These are phyloP conservation scores for Heliconius cydno DNA, from an alignment of 2,888 invertebrate species.

Conservation along the genomic window DNA sequence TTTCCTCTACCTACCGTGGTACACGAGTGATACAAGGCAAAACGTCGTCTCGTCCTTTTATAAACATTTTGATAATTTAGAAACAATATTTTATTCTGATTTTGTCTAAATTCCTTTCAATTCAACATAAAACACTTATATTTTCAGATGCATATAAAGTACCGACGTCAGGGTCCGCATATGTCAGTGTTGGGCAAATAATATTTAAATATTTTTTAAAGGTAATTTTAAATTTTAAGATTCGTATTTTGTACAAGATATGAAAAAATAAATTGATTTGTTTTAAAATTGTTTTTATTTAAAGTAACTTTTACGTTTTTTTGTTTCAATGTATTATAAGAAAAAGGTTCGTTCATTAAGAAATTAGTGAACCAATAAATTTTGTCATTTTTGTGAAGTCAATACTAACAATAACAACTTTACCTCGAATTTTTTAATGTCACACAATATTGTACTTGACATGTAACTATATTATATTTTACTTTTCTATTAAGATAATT, in stretches of 20 bases:
- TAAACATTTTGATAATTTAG: too few species aligned
- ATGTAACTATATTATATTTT: neutral
- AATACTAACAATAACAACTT: conserved; percentile 2
- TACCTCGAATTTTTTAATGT: neutral
- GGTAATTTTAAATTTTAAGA: neutral
- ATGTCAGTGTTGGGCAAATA: conserved; percentile 57
- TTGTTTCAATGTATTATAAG: neutral
- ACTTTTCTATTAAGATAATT: neutral
- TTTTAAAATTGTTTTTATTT: conserved; percentile 12
- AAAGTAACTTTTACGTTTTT: neutral
- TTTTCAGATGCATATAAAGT: conserved; percentile 88
- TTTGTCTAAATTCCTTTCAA: neutral
- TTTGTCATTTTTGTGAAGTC: neutral
- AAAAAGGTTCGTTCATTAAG: neutral
- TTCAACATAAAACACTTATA: conserved; percentile 25
- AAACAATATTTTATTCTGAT: neutral
- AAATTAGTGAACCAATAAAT: neutral
- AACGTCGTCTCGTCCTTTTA: too few species aligned
- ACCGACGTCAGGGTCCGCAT: conserved; percentile 84
- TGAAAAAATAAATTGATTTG: neutral
- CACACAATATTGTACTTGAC: neutral
- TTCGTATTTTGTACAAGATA: neutral
- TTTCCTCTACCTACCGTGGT: too few species aligned
- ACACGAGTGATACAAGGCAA: too few species aligned
- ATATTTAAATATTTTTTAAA: neutral